A percentile compares a stretch with the other conserved stretches of the same genome.
Evolutionary conservation across 2,113 vertebrate species (phyloP).

Genomic region (Struthidea cinerea): DNA sequence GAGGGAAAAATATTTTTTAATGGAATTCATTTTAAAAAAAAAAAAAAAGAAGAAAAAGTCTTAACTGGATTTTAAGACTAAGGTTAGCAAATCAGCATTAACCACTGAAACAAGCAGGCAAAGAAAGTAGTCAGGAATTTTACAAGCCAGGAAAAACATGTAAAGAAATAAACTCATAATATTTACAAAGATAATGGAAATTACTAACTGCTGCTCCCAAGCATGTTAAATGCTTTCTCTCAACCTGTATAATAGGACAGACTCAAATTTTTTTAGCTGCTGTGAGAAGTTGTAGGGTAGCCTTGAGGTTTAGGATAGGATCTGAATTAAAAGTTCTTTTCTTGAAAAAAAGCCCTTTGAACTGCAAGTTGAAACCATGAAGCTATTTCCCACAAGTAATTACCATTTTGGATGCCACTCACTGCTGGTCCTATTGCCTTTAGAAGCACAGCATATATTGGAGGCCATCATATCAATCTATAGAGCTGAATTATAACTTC

Average conservation of each 20-base stretch:
- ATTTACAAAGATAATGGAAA: not conserved
- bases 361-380: not conserved
- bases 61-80: not conserved
- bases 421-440: not conserved
- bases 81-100: not conserved
- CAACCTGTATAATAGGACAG: not conserved
- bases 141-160: not conserved
- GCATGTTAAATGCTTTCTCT: not conserved
- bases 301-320: not conserved
- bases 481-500: slow-evolving; percentile 17
- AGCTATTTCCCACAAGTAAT: slow-evolving; percentile 1
- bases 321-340: not conserved
- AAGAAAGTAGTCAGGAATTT: not conserved
- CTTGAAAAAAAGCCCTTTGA: not conserved
- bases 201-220: not conserved
- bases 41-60: not conserved
- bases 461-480: slow-evolving; percentile 13
- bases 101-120: not conserved
- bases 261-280: not conserved
- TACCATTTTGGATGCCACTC: not conserved
- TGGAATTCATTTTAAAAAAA: not conserved
- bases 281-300: not conserved
- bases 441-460: not conserved
- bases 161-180: not conserved
- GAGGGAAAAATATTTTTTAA: not conserved